Conservation (phyloP, 2,113 vertebrate species). For the Crotalus viridis region DNA sequence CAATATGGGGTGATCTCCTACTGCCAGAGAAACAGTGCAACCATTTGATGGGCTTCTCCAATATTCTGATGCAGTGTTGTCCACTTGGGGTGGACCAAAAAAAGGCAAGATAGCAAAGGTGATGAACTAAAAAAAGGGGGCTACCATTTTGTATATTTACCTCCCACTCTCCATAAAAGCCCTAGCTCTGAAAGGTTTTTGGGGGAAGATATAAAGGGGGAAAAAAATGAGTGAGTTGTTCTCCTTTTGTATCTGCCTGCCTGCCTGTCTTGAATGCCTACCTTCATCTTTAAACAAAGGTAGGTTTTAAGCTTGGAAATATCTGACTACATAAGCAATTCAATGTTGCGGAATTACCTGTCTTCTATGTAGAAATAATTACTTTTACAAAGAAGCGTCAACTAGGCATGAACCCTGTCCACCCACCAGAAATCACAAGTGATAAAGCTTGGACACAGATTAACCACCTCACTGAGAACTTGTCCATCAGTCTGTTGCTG, state of each 20-base stretch:
- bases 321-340: not conserved
- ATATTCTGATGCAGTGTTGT: not conserved
- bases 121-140: not conserved
- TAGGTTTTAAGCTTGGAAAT: not conserved
- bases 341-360: not conserved
- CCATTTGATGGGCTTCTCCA: not conserved
- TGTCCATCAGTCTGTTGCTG: slow-evolving; percentile 66
- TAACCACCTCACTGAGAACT: not conserved
- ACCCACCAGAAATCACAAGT: not conserved
- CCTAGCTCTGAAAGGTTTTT: not conserved
- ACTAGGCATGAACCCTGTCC: not conserved
- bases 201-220: not conserved
- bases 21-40: not conserved
- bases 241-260: not conserved
- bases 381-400: not conserved
- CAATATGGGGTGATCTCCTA: not conserved
- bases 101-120: not conserved
- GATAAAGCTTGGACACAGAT: not conserved
- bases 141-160: not conserved
- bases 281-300: not conserved
- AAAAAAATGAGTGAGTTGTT: not conserved
- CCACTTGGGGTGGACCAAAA: not conserved
- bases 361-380: not conserved
- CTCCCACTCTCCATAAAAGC: not conserved
- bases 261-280: not conserved